Evolutionary conservation across 2,888 invertebrate species (phyloP).

Genomic region (Agrotis puta): DNA sequence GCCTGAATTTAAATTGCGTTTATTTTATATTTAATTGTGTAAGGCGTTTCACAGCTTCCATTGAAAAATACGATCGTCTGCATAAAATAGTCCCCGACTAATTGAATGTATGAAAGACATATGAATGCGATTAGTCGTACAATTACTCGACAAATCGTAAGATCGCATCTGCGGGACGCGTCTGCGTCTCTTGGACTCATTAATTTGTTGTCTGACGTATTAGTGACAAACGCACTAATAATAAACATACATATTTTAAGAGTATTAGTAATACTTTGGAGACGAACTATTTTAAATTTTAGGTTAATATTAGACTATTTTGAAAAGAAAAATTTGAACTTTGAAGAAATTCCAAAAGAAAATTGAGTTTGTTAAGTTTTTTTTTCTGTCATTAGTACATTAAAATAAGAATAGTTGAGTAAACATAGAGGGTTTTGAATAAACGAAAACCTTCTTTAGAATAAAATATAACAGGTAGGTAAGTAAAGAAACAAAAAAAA

Average conservation of each 20-base stretch:
- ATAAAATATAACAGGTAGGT: background rate
- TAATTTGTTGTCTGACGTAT: slow-evolving; percentile 60
- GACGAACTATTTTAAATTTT: slow-evolving; percentile 37
- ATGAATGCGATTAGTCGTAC: slow-evolving; percentile 56
- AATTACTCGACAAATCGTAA: slow-evolving; percentile 65
- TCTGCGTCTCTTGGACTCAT: slow-evolving; percentile 52
- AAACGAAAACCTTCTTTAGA: background rate
- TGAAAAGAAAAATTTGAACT: slow-evolving; percentile 11
- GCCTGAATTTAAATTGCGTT: slow-evolving; percentile 9
- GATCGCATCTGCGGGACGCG: slow-evolving; percentile 58
- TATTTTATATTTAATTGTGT: slow-evolving; percentile 27
- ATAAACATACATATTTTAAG: slow-evolving; percentile 51
- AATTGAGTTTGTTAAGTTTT: background rate
- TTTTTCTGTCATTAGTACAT: background rate
- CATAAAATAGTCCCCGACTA: slow-evolving; percentile 44
- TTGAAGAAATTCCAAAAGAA: slow-evolving; percentile 2
- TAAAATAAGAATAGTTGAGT: background rate
- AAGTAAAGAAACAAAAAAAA: background rate
- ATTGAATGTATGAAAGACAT: slow-evolving; percentile 56
- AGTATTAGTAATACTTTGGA: slow-evolving; percentile 41
- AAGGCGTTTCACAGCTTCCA: slow-evolving; percentile 22
- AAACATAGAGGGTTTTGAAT: too few species aligned
- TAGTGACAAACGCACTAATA: slow-evolving; percentile 61
- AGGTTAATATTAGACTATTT: slow-evolving; percentile 38
- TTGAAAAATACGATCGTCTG: slow-evolving; percentile 42